Percentiles rank a stretch among this genome's conserved stretches.
phyloP scores from a whole-genome alignment of 2,888 invertebrate species.

The Phaedon cochleariae region DNA sequence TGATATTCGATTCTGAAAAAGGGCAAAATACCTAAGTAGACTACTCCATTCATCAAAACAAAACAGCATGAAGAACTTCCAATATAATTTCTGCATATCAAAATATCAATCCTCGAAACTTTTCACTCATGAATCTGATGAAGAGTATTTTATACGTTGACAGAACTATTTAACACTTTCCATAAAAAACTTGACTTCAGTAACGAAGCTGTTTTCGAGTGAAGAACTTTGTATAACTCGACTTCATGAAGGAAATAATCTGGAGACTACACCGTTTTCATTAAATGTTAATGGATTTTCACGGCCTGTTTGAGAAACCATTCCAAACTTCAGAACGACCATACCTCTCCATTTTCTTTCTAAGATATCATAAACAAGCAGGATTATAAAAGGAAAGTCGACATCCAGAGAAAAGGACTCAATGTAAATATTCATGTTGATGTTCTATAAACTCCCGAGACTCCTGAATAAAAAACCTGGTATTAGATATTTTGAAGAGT shows the following conservation, averaged over 20 bases:
- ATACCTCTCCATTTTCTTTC: slow-evolving; percentile 38
- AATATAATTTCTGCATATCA: too few relatives aligned
- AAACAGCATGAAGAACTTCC: too few relatives aligned
- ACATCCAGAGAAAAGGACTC: slow-evolving; percentile 19
- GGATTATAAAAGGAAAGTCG: slow-evolving; percentile 37
- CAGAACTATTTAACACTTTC: too few relatives aligned
- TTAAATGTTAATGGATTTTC: slow-evolving; percentile 48
- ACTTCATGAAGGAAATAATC: background rate
- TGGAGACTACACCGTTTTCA: slow-evolving; percentile 38
- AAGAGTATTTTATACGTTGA: too few relatives aligned
- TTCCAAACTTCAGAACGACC: slow-evolving; percentile 35
- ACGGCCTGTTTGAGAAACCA: slow-evolving; percentile 28
- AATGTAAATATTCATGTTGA: slow-evolving; percentile 35
- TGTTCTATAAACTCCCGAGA: slow-evolving; percentile 18
- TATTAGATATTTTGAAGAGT: slow-evolving; percentile 22
- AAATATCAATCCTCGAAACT: too few relatives aligned
- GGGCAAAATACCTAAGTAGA: too few relatives aligned
- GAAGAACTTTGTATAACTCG: too few relatives aligned
- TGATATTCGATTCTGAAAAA: too few relatives aligned
- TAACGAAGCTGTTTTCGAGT: too few relatives aligned
- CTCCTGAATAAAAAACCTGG: slow-evolving; percentile 8
- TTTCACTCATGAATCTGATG: too few relatives aligned
- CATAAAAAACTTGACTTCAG: too few relatives aligned
- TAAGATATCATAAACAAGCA: slow-evolving; percentile 44
- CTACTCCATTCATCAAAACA: too few relatives aligned